phyloP scores from a whole-genome alignment of 1,140 invertebrate species.

The Pseudachorutes palmiensis region DNA sequence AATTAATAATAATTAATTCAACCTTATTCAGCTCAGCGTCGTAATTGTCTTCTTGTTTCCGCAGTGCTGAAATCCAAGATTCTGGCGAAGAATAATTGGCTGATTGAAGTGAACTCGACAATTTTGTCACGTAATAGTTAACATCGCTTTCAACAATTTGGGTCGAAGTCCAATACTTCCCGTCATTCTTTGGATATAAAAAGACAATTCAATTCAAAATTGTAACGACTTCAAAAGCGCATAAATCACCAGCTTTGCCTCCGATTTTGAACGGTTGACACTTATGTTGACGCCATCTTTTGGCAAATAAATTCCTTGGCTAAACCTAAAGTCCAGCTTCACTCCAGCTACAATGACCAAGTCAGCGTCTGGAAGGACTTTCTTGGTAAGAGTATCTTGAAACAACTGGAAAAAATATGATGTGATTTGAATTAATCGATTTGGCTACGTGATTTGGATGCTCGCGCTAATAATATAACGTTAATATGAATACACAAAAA shows the following conservation, averaged over 20 bases:
- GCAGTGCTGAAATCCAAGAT: background rate
- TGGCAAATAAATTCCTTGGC: background rate
- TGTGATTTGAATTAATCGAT: no score
- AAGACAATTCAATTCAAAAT: background rate
- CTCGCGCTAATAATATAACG: no score
- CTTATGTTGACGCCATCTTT: background rate
- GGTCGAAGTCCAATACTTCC: background rate
- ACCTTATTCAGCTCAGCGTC: background rate
- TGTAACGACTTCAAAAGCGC: background rate
- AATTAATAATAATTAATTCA: background rate
- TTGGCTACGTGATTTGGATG: no score
- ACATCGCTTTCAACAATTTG: slow-evolving; percentile 10
- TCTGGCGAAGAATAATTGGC: background rate
- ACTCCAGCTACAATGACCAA: background rate
- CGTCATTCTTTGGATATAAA: background rate
- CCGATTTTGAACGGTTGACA: background rate
- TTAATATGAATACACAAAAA: no score
- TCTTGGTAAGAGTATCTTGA: background rate
- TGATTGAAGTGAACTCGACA: background rate
- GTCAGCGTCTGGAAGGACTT: background rate
- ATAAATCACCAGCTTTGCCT: background rate
- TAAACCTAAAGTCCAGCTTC: background rate
- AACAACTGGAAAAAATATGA: background rate
- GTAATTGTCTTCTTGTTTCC: background rate
- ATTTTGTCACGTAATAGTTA: background rate